Conservation (phyloP, 2,888 invertebrate genomes). For the Drosophila crucigera region DNA sequence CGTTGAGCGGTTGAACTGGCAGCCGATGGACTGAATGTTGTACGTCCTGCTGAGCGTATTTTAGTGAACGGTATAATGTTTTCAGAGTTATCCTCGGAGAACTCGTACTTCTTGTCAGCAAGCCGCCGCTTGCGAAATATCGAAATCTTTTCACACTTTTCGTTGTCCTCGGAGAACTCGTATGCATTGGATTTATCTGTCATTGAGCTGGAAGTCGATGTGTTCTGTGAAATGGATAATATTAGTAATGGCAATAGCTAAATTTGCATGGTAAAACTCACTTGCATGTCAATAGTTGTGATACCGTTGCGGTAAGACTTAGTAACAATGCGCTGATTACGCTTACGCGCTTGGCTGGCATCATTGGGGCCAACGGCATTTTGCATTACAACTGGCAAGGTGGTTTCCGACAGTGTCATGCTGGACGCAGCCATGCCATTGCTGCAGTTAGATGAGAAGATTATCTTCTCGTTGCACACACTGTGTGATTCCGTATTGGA, state of each 20-base stretch:
- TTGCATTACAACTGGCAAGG: slow-evolving; percentile 46
- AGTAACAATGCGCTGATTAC: slow-evolving; percentile 84
- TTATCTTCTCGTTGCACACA: slow-evolving; percentile 85
- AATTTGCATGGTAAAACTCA: slow-evolving; percentile 13
- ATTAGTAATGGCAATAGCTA: background rate
- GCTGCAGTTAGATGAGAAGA: slow-evolving; percentile 85
- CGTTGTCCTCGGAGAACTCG: slow-evolving; percentile 93
- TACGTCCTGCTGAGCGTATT: slow-evolving; percentile 75
- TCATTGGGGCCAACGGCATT: slow-evolving; percentile 43
- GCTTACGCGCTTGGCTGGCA: slow-evolving; percentile 74
- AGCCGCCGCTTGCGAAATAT: slow-evolving; percentile 93
- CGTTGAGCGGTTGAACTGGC: slow-evolving; percentile 60
- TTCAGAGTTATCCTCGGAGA: slow-evolving; percentile 91
- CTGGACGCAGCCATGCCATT: slow-evolving; percentile 35
- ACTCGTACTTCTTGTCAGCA: slow-evolving; percentile 96
- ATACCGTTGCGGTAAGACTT: slow-evolving; percentile 84
- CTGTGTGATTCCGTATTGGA: slow-evolving; percentile 16
- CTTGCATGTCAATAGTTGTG: slow-evolving; percentile 83
- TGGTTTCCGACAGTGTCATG: slow-evolving; percentile 52
- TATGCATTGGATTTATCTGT: slow-evolving; percentile 87
- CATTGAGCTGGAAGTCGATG: slow-evolving; percentile 87
- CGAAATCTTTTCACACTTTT: slow-evolving; percentile 94
- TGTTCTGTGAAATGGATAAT: slow-evolving; percentile 32
- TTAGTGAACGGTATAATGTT: slow-evolving; percentile 87
- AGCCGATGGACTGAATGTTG: slow-evolving; percentile 44